Evolutionary conservation across 1,140 invertebrate genomes (phyloP), one percentile per base, ranked within the genome.

Genomic region (Microplitis mediator): DNA sequence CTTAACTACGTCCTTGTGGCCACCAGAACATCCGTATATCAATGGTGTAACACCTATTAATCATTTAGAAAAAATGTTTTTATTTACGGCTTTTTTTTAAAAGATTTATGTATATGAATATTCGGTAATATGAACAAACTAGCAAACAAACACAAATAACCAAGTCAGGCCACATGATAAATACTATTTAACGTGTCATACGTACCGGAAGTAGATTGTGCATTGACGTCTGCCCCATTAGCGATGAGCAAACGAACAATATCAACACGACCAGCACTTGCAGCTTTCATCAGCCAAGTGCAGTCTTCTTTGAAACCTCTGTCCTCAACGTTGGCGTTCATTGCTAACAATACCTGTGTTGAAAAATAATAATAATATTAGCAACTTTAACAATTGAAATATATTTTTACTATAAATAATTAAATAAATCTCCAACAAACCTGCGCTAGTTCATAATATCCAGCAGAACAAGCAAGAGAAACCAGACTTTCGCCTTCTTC

Each of bases 1-100:
- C 83, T 91, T 89, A 6, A 99, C 97, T 74, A 97, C 96, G 75
- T 97, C 94, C 80, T 94, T 93, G 88, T 98, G 96, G 3, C 98
- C 98, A 81, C 95, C 95, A 76, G 97, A 96, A 85, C 97, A 98
- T 54, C 97, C 97, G 89, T 98, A 99, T 95, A 99, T 99, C 50
- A 99, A 89, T 58, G 97, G 95, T 61, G 97, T 99, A 84, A 98
- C 99, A 70, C 95, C 92, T 92, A 52, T 31, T 9, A 74, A 66
- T 11, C 72, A 73, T 71, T 45, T 11, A 4, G 4, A 45, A 16
- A 66, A 16, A 52, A 16, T n/a, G 13, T 64, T n/a, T 36, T 11
- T 4, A 64, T 36, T 36, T 13, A 62, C 23, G n/a, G n/a, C n/a
- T n/a, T 54, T 54, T 54, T 9, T 11, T 54, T 54, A 54, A 23